phyloP scores from a whole-genome alignment of 2,797 vertebrate genomes.

The Chrysocyon brachyurus region DNA sequence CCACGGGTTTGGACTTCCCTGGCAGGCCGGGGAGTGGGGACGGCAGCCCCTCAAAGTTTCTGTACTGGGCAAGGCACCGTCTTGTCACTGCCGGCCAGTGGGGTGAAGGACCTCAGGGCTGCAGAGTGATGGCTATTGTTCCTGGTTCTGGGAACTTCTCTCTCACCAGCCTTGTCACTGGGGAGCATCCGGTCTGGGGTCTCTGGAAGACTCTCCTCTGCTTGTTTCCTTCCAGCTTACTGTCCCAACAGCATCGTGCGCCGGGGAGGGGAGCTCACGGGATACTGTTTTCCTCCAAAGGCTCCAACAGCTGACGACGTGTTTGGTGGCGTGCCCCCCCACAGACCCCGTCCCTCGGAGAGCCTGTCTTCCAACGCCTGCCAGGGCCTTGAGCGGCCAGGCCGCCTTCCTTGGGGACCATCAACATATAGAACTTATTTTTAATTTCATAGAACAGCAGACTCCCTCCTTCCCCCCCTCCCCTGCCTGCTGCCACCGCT shows the following conservation, averaged over 20 bases:
- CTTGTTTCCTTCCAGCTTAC: not conserved
- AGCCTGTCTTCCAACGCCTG: not conserved
- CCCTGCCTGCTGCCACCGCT: fast-evolving
- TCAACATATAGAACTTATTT: conserved; percentile 17
- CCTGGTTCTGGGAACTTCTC: not conserved
- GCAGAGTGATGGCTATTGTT: fast-evolving
- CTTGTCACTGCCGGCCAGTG: fast-evolving
- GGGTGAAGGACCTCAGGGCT: not conserved
- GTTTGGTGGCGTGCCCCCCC: not conserved
- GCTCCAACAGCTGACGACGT: not conserved
- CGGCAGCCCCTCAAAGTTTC: not conserved
- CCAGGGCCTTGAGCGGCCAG: not conserved
- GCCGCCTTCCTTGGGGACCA: not conserved
- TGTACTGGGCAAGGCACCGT: not conserved
- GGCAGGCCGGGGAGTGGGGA: fast-evolving
- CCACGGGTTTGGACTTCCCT: not conserved
- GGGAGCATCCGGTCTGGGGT: not conserved
- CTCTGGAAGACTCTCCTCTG: not conserved
- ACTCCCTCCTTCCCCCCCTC: not conserved
- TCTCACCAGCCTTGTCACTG: not conserved
- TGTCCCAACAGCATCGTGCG: not conserved
- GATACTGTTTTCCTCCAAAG: not conserved
- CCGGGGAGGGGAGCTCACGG: not conserved
- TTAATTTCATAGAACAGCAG: conserved; percentile 35
- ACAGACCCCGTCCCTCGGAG: not conserved